Evolutionary conservation across 1,140 invertebrate species (phyloP).

Genomic region (Rhopalosiphum padi): DNA sequence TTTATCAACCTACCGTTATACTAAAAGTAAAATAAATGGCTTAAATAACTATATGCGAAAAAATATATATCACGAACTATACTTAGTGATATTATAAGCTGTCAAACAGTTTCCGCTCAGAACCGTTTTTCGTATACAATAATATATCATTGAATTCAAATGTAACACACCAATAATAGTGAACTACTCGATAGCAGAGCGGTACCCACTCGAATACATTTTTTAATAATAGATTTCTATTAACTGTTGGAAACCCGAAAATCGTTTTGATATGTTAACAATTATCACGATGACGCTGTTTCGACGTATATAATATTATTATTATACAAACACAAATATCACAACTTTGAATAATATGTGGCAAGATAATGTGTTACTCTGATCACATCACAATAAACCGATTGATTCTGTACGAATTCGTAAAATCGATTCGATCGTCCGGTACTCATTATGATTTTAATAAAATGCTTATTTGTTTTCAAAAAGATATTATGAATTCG

Average conservation of each 20-base stretch:
- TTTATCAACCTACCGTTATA: no score
- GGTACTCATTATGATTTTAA: background rate
- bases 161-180: no score
- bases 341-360: background rate
- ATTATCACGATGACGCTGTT: background rate
- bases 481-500: background rate
- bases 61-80: no score
- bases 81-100: no score
- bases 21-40: no score
- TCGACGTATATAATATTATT: background rate
- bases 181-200: no score
- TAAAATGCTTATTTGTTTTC: background rate
- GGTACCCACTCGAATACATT: no score
- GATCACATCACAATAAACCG: background rate
- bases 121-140: no score
- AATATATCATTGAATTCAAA: no score
- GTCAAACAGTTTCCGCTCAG: no score
- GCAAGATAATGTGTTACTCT: background rate
- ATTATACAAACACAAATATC: background rate
- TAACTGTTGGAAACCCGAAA: background rate
- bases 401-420: background rate
- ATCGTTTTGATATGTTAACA: background rate
- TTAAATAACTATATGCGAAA: no score
- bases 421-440: background rate
- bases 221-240: no score